Conservation (phyloP, 2,888 invertebrate species). For the Dinocampus coccinellae region DNA sequence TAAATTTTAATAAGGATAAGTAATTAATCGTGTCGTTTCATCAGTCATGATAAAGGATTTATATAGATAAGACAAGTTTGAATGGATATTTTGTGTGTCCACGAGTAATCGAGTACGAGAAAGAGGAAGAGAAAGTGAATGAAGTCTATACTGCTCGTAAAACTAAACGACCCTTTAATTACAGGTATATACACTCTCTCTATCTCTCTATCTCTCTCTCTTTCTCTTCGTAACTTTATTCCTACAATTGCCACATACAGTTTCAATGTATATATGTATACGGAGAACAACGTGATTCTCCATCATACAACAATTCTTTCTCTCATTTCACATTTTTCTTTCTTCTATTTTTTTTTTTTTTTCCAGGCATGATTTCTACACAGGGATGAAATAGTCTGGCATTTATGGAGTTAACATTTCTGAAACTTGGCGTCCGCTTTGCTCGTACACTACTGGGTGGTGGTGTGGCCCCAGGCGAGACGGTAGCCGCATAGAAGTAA, state of each 20-base stretch:
- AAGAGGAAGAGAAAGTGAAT: no score
- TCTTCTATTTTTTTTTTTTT: conserved; percentile 37
- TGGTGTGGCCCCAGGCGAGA: conserved; percentile 30
- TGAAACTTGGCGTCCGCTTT: conserved; percentile 66
- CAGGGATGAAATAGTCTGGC: conserved; percentile 61
- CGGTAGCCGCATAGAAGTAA: conserved; percentile 10
- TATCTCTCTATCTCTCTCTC: no score
- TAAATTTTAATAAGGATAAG: not conserved
- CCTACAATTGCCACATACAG: conserved; percentile 14
- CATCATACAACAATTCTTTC: conserved; percentile 29
- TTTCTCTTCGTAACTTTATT: conserved; percentile 31
- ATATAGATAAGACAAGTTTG: conserved; percentile 2
- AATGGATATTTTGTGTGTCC: not conserved
- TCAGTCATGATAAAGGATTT: not conserved
- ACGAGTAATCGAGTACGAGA: not conserved
- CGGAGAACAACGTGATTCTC: conserved; percentile 31
- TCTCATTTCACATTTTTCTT: no score
- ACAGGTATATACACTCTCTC: conserved; percentile 41
- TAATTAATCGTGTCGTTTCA: not conserved
- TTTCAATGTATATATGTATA: not conserved
- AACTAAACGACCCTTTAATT: conserved; percentile 48
- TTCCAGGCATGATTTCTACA: conserved; percentile 33
- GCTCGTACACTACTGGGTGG: conserved; percentile 43
- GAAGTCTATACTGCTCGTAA: conserved; percentile 37
- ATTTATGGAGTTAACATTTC: conserved; percentile 69